Percentiles rank a stretch among this genome's conserved stretches.
Evolutionary conservation across 2,113 vertebrate genomes (phyloP).

Genomic region (Myocastor coypus): DNA sequence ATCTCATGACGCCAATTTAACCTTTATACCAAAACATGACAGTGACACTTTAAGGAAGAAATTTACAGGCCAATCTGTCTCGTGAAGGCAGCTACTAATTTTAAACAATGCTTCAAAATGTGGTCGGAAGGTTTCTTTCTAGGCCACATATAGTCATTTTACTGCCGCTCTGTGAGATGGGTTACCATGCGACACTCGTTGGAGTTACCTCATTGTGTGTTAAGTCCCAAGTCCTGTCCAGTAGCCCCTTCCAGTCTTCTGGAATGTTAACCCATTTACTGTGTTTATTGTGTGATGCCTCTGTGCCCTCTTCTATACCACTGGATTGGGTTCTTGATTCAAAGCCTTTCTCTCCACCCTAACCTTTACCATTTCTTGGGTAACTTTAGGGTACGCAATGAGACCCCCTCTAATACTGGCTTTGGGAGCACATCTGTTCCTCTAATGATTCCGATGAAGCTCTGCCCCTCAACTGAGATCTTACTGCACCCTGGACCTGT

Average conservation of each 20-base stretch:
- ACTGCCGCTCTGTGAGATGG: too few relatives aligned
- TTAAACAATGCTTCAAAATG: background rate
- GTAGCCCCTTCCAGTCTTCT: background rate
- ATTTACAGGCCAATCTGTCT: background rate
- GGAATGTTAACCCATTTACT: background rate
- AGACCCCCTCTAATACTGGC: accelerated
- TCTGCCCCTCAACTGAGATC: background rate
- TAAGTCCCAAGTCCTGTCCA: background rate
- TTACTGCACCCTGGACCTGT: background rate
- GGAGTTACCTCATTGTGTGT: background rate
- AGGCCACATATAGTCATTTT: background rate
- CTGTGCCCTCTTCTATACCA: too few relatives aligned
- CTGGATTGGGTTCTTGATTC: background rate
- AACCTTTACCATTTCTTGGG: background rate
- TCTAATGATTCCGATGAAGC: background rate
- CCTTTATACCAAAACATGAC: background rate
- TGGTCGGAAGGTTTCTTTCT: background rate
- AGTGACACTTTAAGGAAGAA: background rate
- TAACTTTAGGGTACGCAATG: background rate
- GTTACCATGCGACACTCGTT: too few relatives aligned
- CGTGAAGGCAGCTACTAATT: background rate
- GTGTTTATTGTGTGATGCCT: background rate
- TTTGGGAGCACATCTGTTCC: too few relatives aligned
- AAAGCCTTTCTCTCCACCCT: background rate
- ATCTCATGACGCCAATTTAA: background rate